Evolutionary conservation across 2,113 vertebrate genomes (phyloP), one percentile per base, ranked within the genome.

Genomic region (Pleuronectes platessa): DNA sequence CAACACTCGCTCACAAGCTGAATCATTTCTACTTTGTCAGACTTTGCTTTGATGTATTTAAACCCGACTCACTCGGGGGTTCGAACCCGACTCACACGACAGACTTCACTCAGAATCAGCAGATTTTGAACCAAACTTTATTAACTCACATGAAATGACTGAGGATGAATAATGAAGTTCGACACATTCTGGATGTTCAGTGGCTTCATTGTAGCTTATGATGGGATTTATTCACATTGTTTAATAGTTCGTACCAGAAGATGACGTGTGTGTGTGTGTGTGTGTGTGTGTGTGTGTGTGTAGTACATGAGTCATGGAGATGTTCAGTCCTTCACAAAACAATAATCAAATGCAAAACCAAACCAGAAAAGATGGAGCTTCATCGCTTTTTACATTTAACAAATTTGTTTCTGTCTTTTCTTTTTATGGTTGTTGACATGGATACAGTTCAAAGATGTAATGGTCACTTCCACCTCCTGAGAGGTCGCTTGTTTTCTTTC

Each of bases 61-160:
- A 26, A 26, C 26, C 26, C 26, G 26, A 27, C 26, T 27, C 26
- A 4, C 27, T 31, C 27, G 27, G 27, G 27, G 27, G 27, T 31
- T 31, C 27, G 27, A 31, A 31, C 27, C 27, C 4, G 27, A 31
- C 4, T 6, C 27, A 31, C 27, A 31, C 5, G 5, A 5, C 4
- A 31, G 27, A 55, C 11, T 40, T 40, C 37, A 40, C 40, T 42
- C 40, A 42, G 40, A 42, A 42, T 42, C 40, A 40, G 37, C 0
- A 23, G 53, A 14, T 56, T 21, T 51, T 54, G 66, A 67, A 11
- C 78, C 40, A 42, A 35, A 51, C 45, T 85, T 85, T 88, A 85
- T 78, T 85, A n/a, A 80, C 61, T 37, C 2, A 75, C 51, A 55
- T 58, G 53, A 61, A 18, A 40, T 53, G 37, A 60, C 12, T 67